Percentiles rank a stretch among this genome's conserved stretches.
Conservation (phyloP, 2,888 invertebrate genomes). For the Diarsia mendica region DNA sequence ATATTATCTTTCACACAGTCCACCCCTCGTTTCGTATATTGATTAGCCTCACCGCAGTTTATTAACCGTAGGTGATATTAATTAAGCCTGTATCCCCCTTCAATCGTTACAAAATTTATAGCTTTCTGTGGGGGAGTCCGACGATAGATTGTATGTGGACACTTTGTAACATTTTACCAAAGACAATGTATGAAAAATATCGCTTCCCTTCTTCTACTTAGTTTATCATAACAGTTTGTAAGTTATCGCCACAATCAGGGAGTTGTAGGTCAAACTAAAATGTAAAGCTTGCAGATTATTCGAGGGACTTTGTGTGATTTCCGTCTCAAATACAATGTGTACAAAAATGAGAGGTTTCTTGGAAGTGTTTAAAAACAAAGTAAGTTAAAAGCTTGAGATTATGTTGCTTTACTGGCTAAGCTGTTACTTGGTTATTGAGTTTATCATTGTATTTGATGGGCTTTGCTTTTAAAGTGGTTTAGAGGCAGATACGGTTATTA, state of each 20-base stretch:
- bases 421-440: slow-evolving; percentile 18
- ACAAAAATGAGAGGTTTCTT: slow-evolving; percentile 36
- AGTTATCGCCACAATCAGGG: slow-evolving; percentile 44
- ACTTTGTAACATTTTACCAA: slow-evolving; percentile 2
- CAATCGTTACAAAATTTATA: slow-evolving; percentile 12
- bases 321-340: slow-evolving; percentile 44
- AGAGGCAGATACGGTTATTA: background rate
- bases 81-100: background rate
- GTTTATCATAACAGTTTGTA: slow-evolving; percentile 49
- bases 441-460: slow-evolving; percentile 25
- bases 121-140: background rate
- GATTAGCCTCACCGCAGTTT: background rate
- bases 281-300: slow-evolving; percentile 55
- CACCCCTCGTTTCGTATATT: background rate
- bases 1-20: background rate
- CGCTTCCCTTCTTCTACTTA: slow-evolving; percentile 13
- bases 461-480: slow-evolving; percentile 10
- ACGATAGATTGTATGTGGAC: background rate
- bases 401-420: slow-evolving; percentile 33
- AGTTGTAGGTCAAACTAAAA: slow-evolving; percentile 57
- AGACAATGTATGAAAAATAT: slow-evolving; percentile 28
- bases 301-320: slow-evolving; percentile 52
- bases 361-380: slow-evolving; percentile 56
- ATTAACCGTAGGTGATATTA: background rate
- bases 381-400: slow-evolving; percentile 43